Percentiles rank a stretch among this genome's conserved stretches.
These are phyloP conservation scores for Panthera leo DNA, from an alignment of 2,113 vertebrate species.

Conservation along the genomic window DNA sequence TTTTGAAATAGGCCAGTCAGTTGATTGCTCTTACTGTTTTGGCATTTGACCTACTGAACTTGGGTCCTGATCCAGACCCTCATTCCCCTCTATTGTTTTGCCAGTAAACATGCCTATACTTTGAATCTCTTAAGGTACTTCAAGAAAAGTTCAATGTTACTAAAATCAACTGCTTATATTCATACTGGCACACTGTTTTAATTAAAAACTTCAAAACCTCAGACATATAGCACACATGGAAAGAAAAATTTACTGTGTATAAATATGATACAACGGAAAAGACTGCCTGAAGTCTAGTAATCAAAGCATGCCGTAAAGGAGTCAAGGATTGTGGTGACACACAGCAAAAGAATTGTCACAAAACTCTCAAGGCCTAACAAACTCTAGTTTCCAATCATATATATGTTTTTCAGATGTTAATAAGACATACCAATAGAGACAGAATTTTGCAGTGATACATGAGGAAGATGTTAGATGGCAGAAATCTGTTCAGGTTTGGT, in stretches of 20 bases:
- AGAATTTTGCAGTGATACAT: slow-evolving; percentile 27
- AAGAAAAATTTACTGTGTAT: slow-evolving; percentile 42
- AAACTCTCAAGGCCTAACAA: slow-evolving; percentile 48
- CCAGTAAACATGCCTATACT: not conserved
- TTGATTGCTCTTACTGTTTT: not conserved
- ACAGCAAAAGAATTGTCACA: slow-evolving; percentile 24
- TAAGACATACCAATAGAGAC: not conserved
- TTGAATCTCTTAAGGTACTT: not conserved
- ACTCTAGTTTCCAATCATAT: slow-evolving; percentile 21
- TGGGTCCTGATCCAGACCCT: not conserved
- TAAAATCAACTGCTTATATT: slow-evolving; percentile 35
- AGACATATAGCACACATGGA: slow-evolving; percentile 35
- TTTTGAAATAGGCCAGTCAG: not conserved
- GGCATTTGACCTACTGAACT: not conserved
- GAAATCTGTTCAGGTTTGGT: not conserved
- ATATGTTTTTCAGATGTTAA: slow-evolving; percentile 20
- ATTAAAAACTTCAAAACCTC: slow-evolving; percentile 53
- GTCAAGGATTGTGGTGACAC: not conserved
- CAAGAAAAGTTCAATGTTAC: slow-evolving; percentile 28
- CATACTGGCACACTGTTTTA: slow-evolving; percentile 15
- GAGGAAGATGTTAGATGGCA: not conserved
- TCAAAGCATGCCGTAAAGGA: slow-evolving; percentile 33
- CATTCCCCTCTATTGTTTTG: not conserved
- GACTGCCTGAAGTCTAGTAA: slow-evolving; percentile 23
- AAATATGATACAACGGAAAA: slow-evolving; percentile 46